Conservation (phyloP, 2,797 vertebrate genomes). For the Syngnathus rostellatus region DNA sequence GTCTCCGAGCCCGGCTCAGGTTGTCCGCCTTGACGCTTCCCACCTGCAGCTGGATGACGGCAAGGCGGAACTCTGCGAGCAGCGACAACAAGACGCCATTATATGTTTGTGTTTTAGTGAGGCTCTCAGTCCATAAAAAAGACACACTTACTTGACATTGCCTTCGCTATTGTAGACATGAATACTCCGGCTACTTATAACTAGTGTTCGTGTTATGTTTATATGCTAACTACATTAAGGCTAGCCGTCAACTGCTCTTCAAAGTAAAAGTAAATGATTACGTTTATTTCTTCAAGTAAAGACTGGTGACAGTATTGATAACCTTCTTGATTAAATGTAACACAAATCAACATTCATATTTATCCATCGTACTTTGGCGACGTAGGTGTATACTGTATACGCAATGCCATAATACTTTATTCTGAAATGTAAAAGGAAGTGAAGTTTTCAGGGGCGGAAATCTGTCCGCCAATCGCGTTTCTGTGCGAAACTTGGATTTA, state of each 20-base stretch:
- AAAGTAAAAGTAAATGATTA: slow-evolving; percentile 27
- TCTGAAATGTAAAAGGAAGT: slow-evolving; percentile 17
- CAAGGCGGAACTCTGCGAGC: slow-evolving; percentile 78
- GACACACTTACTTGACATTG: slow-evolving; percentile 68
- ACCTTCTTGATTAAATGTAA: rapidly evolving
- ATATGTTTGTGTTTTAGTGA: not conserved
- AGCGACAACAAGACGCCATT: not conserved
- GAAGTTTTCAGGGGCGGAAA: slow-evolving; percentile 2
- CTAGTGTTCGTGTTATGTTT: not conserved
- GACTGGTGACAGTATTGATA: not conserved
- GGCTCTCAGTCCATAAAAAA: not conserved
- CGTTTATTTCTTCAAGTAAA: rapidly evolving
- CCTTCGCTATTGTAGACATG: slow-evolving; percentile 55
- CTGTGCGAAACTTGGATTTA: not conserved
- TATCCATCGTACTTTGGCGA: rapidly evolving
- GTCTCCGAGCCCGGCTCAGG: slow-evolving; percentile 69
- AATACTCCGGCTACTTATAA: not conserved
- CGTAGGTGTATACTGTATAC: rapidly evolving
- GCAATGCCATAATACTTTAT: not conserved
- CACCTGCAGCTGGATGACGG: slow-evolving; percentile 86
- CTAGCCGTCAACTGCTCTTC: slow-evolving; percentile 16
- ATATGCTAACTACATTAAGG: slow-evolving; percentile 6
- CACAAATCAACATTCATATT: rapidly evolving
- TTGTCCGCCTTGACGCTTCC: slow-evolving; percentile 81
- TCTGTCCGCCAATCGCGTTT: slow-evolving; percentile 18